Evolutionary conservation across 2,797 vertebrate genomes (phyloP).

Genomic region (Ibycter americanus): DNA sequence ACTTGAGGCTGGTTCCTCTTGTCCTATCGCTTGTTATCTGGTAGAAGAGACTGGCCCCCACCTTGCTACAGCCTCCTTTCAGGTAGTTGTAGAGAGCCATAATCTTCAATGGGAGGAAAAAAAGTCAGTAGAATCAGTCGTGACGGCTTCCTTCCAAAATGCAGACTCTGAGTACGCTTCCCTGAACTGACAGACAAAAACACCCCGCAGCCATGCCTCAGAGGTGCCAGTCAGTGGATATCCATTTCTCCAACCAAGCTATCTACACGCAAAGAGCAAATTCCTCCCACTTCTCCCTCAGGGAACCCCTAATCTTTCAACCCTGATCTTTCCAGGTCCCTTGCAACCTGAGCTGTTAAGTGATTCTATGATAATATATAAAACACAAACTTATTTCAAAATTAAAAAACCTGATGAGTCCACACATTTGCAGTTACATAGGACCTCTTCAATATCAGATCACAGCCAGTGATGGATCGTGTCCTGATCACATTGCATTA

Average conservation of each 20-base stretch:
- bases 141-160: not conserved
- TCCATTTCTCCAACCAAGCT: not conserved
- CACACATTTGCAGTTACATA: not conserved
- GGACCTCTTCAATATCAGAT: not conserved
- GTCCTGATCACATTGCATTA: not conserved
- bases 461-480: not conserved
- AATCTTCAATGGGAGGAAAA: not conserved
- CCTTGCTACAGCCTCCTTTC: too few species aligned
- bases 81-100: too few species aligned
- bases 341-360: not conserved
- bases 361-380: not conserved
- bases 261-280: not conserved
- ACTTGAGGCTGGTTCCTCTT: too few species aligned
- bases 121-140: not conserved
- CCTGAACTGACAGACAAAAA: not conserved
- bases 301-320: not conserved
- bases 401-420: not conserved
- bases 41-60: too few species aligned
- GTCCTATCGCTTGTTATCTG: too few species aligned
- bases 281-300: not conserved
- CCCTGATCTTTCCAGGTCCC: not conserved
- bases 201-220: rapidly evolving
- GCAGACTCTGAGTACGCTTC: rapidly evolving
- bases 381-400: not conserved
- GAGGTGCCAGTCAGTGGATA: not conserved